phyloP scores from a whole-genome alignment of 1,140 invertebrate genomes.

The Zelostemma sp. region DNA sequence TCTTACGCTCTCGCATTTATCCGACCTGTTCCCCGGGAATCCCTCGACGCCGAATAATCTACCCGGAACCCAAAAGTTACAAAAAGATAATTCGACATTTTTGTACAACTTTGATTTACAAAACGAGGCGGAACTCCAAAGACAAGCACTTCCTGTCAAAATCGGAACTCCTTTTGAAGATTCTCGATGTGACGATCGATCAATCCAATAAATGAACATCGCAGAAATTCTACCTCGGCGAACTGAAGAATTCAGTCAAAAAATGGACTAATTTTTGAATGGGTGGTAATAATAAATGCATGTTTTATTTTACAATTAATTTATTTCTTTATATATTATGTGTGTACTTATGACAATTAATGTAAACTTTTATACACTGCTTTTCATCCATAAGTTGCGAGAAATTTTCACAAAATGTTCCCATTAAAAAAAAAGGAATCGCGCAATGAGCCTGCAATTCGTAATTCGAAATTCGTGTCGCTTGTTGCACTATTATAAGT shows the following conservation, averaged over 20 bases:
- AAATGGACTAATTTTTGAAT: not conserved
- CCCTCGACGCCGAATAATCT: no score
- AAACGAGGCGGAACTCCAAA: no score
- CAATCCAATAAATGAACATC: not conserved
- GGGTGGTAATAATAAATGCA: not conserved
- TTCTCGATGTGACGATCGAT: no score
- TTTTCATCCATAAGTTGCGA: conserved; percentile 19
- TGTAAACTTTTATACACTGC: conserved; percentile 14
- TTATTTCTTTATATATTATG: conserved; percentile 28
- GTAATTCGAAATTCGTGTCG: conserved; percentile 23
- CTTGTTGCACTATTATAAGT: conserved; percentile 27
- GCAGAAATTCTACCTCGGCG: not conserved
- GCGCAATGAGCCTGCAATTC: conserved; percentile 18
- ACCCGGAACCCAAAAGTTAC: no score
- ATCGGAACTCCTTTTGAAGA: no score
- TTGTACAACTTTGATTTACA: no score
- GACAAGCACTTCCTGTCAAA: no score
- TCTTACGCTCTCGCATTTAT: no score
- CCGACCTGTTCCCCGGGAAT: no score
- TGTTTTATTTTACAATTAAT: conserved; percentile 23
- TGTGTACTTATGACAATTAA: conserved; percentile 19
- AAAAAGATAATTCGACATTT: no score
- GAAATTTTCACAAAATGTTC: conserved; percentile 13
- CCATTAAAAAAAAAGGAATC: conserved; percentile 26
- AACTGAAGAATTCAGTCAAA: not conserved